phyloP scores from a whole-genome alignment of 2,797 vertebrate species.

The Urocyon cinereoargenteus region DNA sequence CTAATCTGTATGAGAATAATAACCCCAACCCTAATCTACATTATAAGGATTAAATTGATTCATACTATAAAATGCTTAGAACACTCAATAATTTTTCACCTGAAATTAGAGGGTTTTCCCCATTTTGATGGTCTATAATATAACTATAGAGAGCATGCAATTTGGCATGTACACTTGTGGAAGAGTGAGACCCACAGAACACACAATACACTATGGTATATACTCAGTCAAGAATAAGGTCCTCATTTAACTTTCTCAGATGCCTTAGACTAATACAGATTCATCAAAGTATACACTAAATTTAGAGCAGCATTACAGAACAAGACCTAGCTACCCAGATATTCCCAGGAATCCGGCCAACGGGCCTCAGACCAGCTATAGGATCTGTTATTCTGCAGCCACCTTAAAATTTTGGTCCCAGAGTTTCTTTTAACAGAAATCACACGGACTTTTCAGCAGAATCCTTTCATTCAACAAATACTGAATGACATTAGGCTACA shows the following conservation, averaged over 20 bases:
- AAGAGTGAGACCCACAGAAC: background rate
- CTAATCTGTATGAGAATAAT: background rate
- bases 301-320: background rate
- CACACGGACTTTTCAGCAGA: background rate
- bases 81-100: background rate
- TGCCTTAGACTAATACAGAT: background rate
- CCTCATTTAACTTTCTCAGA: constrained; percentile 20
- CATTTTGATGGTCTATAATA: background rate
- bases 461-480: background rate
- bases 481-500: background rate
- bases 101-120: background rate
- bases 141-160: background rate
- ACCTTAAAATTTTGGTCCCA: background rate
- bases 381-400: background rate
- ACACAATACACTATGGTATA: background rate
- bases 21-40: background rate
- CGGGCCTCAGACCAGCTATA: background rate
- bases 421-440: background rate
- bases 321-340: background rate
- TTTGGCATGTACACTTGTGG: no score
- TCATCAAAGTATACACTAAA: background rate
- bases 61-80: background rate
- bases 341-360: background rate
- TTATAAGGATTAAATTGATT: background rate
- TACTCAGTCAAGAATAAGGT: background rate